These are phyloP conservation scores for Odontocerum albicorne DNA, from an alignment of 2,888 invertebrate genomes.

Conservation along the genomic window DNA sequence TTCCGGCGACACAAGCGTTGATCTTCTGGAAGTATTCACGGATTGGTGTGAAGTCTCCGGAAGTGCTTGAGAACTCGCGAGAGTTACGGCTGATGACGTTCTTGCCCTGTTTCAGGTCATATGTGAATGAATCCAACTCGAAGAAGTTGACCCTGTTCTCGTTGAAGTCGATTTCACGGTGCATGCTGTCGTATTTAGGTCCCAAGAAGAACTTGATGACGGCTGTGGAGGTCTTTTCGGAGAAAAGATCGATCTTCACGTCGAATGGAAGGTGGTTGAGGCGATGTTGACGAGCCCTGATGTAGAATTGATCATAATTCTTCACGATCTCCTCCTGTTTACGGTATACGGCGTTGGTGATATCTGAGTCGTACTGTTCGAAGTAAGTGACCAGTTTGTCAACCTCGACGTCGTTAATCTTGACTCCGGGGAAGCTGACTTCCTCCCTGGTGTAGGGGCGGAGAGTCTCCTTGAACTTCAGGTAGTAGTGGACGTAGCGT, in stretches of 20 bases:
- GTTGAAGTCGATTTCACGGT: slow-evolving; percentile 53
- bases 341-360: slow-evolving; percentile 61
- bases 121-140: slow-evolving; percentile 48
- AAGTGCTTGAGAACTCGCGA: slow-evolving; percentile 63
- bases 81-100: slow-evolving; percentile 71
- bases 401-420: slow-evolving; percentile 62
- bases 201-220: slow-evolving; percentile 69
- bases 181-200: slow-evolving; percentile 65
- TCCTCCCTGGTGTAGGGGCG: slow-evolving; percentile 66
- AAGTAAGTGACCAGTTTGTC: slow-evolving; percentile 71
- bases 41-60: slow-evolving; percentile 60
- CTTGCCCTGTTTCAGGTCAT: slow-evolving; percentile 62
- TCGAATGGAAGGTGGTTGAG: slow-evolving; percentile 67
- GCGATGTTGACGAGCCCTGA: slow-evolving; percentile 62
- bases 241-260: slow-evolving; percentile 56
- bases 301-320: slow-evolving; percentile 51
- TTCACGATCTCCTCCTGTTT: slow-evolving; percentile 53
- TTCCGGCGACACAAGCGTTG: slow-evolving; percentile 32
- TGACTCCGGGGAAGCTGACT: slow-evolving; percentile 63
- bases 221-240: slow-evolving; percentile 60
- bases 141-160: slow-evolving; percentile 33
- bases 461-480: slow-evolving; percentile 61
- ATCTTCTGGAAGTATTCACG: slow-evolving; percentile 42
- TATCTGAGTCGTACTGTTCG: slow-evolving; percentile 66
- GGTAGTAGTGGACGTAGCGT: slow-evolving; percentile 58